phyloP scores from a whole-genome alignment of 2,888 invertebrate species.

The Dolichopus griseipennis region DNA sequence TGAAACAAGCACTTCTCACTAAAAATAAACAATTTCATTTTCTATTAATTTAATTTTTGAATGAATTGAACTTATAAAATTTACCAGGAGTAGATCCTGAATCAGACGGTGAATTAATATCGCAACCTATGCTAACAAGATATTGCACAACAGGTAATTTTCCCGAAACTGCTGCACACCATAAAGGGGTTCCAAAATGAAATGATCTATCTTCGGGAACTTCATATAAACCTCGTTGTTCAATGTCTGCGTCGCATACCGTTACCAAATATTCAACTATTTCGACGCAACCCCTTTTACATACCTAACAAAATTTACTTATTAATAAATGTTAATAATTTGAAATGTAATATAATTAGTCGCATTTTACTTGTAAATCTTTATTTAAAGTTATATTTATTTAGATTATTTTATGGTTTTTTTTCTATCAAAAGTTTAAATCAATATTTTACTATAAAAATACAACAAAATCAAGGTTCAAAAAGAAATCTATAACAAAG shows the following conservation, averaged over 20 bases:
- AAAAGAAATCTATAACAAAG: no score
- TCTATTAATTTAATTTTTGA: neutral
- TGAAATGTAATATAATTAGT: no score
- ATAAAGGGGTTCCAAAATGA: conserved; percentile 79
- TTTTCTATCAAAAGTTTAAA: no score
- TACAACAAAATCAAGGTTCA: no score
- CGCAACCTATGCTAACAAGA: conserved; percentile 65
- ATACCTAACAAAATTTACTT: conserved; percentile 45
- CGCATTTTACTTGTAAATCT: no score
- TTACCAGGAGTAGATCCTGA: conserved; percentile 68
- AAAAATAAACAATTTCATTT: neutral
- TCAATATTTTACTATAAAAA: no score
- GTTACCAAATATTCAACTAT: conserved; percentile 78
- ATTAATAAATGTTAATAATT: no score
- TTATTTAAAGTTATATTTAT: no score
- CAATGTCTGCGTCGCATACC: conserved; percentile 73
- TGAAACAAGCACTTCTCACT: conserved; percentile 85
- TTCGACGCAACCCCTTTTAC: conserved; percentile 70
- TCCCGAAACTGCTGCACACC: conserved; percentile 87
- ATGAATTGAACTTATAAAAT: neutral
- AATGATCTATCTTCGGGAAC: conserved; percentile 65
- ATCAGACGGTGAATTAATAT: conserved; percentile 80
- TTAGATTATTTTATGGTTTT: no score
- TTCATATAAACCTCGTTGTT: conserved; percentile 77
- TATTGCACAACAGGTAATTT: conserved; percentile 66